Evolutionary conservation across 2,113 vertebrate genomes (phyloP), one percentile per base, ranked within the genome.

Genomic region (Scatophagus argus): DNA sequence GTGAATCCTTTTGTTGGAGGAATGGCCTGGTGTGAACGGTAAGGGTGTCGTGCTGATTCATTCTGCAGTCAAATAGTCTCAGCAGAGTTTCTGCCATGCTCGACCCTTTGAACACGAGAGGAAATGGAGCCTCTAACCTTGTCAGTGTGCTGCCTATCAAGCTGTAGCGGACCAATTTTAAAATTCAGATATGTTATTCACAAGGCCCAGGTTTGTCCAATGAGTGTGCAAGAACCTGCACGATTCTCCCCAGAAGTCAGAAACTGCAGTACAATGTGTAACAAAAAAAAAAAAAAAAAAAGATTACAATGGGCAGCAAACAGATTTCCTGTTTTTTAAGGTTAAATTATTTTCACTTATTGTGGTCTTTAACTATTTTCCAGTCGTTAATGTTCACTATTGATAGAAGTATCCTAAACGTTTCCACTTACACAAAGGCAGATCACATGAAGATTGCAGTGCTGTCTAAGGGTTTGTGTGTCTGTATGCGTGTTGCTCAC

Each of bases 41-140:
- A n/a, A 65, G 52, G 51, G 43, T 64, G 74, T 90, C 86, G 84
- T 88, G 91, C 91, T 88, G 91, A 92, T 84, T 90, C 91, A 88
- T 81, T 76, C 88, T 82, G 87, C 88, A 83, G 88, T 88, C 75
- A 86, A 79, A 84, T 49, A 55, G 73, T 77, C 86, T 88, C 85
- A 41, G 76, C 71, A 58, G 80, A 84, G 56, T 47, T 74, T 83
- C 65, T 71, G 61, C 81, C 44, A 16, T 21, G 63, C 73, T 74
- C 56, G 55, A 85, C 84, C 87, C 84, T 87, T 82, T 76, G 73
- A 87, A 81, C 78, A 73, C 66, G 5, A 64, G 86, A 77, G 80
- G 63, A 78, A 85, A 88, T 71, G 61, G 75, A 89, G 75, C 85
- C 82, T 65, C 74, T 76, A 63, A 83, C 80, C 79, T 66, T 76